These are phyloP conservation scores for Sclerodermus sp. DNA, from an alignment of 2,888 invertebrate genomes.

Conservation along the genomic window DNA sequence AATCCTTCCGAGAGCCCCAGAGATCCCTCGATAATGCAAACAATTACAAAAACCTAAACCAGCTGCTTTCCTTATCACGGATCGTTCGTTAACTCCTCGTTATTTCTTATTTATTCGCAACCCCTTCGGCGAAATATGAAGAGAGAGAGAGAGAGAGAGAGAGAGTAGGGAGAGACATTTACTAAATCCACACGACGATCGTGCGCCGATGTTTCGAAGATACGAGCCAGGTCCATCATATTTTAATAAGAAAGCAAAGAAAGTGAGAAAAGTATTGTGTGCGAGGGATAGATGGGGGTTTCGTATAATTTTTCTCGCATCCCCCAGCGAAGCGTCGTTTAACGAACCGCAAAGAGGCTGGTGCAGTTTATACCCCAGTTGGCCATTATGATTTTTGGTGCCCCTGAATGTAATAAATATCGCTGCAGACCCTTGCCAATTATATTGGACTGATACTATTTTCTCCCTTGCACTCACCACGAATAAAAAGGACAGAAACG, in stretches of 20 bases:
- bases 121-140: too few relatives aligned
- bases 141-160: too few relatives aligned
- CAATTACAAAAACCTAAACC: not conserved
- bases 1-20: conserved; percentile 7
- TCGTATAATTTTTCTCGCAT: conserved; percentile 7
- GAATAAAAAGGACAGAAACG: conserved; percentile 21
- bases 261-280: too few relatives aligned
- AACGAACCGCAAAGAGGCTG: conserved; percentile 56
- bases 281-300: too few relatives aligned
- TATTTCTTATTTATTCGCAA: too few relatives aligned
- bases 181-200: too few relatives aligned
- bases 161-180: too few relatives aligned
- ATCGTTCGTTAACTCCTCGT: too few relatives aligned
- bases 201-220: too few relatives aligned
- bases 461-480: conserved; percentile 3
- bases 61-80: too few relatives aligned
- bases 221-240: too few relatives aligned
- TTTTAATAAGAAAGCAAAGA: too few relatives aligned
- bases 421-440: conserved; percentile 51
- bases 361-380: conserved; percentile 48
- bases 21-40: conserved; percentile 6
- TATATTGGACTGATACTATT: conserved; percentile 32
- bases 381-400: conserved; percentile 48
- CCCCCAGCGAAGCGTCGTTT: conserved; percentile 39
- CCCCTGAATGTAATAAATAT: conserved; percentile 52